Evolutionary conservation across 2,797 vertebrate species (phyloP), one percentile per base, ranked within the genome.

Genomic region (Poeciliopsis infans): DNA sequence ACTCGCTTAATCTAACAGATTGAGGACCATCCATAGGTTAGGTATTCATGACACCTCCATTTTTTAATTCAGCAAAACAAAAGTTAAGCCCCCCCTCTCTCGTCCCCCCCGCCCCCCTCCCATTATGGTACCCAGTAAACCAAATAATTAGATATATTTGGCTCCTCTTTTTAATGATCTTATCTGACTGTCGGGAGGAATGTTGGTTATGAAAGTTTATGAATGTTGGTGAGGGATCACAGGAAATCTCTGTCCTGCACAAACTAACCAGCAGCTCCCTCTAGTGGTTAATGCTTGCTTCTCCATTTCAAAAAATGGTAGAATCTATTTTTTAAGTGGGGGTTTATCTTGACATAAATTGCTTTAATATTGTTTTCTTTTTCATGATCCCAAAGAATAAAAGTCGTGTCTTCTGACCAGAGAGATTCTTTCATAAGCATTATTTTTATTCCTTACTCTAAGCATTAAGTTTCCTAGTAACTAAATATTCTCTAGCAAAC

Each of bases 231-330:
- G 7, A 16, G 15, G 8, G 6, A 46, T 31, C 12, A 55, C 49
- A 57, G 49, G 3, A 66, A 5, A n/a, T 13, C 57, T 59, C 20
- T 46, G 18, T 68, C 59, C 15, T 41, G 64, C 8, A 64, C 31
- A 75, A 4, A 68, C 83, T 64, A 39, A 78, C 41, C 72, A 81
- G 74, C 77, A 86, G 86, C 91, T 80, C 88, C 91, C 90, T 89
- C 91, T 86, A 73, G 85, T 89, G 91, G 87, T 76, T 3, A 11
- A 53, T 43, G 2, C 10, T 36, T 64, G 28, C 31, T 36, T 25
- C 59, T 18, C 28, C 41, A 25, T 18, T 55, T 77, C 5, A 53
- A 36, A 78, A 51, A 28, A 47, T 23, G 25, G 16, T n/a, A 3
- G 11, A 13, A 12, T 25, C 4, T 20, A 11, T 43, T 57, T 55